A percentile compares a stretch with the other conserved stretches of the same genome.
Evolutionary conservation across 1,140 invertebrate species (phyloP).

Genomic region (Halictus rubicundus): DNA sequence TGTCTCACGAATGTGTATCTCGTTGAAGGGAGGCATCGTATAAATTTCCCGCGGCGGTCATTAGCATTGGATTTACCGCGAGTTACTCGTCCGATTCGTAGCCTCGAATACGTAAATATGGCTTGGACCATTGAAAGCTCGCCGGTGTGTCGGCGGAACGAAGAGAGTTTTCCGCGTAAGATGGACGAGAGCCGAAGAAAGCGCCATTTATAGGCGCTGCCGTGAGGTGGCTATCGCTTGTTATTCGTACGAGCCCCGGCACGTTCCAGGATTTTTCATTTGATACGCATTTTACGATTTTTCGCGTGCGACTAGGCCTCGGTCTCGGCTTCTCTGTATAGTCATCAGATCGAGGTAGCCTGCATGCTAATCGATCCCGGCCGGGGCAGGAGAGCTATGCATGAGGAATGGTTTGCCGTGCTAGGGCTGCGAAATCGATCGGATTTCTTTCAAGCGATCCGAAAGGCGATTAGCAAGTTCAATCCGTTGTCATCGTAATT

Average conservation of each 20-base stretch:
- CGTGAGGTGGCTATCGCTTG: constrained; percentile 50
- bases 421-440: constrained; percentile 53
- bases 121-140: constrained; percentile 20
- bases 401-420: constrained; percentile 53
- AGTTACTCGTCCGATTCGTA: background rate
- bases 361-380: constrained; percentile 67
- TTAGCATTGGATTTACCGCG: constrained; percentile 35
- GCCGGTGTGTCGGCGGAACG: constrained; percentile 34
- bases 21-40: background rate
- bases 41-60: constrained; percentile 20
- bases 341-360: constrained; percentile 66
- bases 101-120: constrained; percentile 30
- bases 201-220: constrained; percentile 59
- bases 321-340: constrained; percentile 44
- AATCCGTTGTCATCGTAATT: constrained; percentile 43
- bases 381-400: constrained; percentile 45
- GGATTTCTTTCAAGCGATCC: constrained; percentile 19
- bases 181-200: constrained; percentile 47
- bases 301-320: constrained; percentile 47
- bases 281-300: constrained; percentile 70
- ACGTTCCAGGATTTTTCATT: constrained; percentile 66
- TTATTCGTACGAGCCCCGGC: constrained; percentile 55
- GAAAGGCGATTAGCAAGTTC: background rate
- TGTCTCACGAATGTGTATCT: background rate
- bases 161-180: constrained; percentile 44